Percentiles rank a stretch among this genome's conserved stretches.
These are phyloP conservation scores for Leptinotarsa undecemlineata DNA, from an alignment of 1,140 invertebrate species.

Conservation along the genomic window DNA sequence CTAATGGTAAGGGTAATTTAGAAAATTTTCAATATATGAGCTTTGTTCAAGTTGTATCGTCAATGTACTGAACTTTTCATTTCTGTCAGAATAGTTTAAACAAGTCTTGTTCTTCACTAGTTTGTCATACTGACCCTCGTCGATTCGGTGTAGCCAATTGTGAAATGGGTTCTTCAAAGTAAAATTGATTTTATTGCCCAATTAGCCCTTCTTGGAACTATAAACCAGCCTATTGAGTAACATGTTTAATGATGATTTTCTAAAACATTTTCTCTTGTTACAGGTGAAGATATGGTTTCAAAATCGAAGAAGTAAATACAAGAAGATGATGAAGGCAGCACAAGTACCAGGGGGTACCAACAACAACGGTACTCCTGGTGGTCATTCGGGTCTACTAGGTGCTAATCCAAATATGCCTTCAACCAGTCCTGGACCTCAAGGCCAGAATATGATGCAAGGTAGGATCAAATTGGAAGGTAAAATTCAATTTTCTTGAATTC, in stretches of 20 bases:
- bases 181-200: too few relatives aligned
- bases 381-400: slow-evolving; percentile 50
- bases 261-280: slow-evolving; percentile 53
- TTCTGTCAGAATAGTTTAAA: too few relatives aligned
- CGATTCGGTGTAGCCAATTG: too few relatives aligned
- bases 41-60: too few relatives aligned
- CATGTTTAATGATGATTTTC: not conserved
- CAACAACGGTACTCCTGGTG: slow-evolving; percentile 53
- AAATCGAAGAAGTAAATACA: slow-evolving; percentile 87
- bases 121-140: too few relatives aligned
- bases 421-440: slow-evolving; percentile 54
- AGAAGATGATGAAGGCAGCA: slow-evolving; percentile 86
- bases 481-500: slow-evolving; percentile 24
- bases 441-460: slow-evolving; percentile 56
- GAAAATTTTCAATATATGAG: too few relatives aligned
- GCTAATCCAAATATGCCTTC: slow-evolving; percentile 51
- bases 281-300: slow-evolving; percentile 96
- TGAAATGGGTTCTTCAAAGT: too few relatives aligned
- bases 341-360: slow-evolving; percentile 61
- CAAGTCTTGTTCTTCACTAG: too few relatives aligned
- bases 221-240: too few relatives aligned
- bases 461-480: slow-evolving; percentile 45
- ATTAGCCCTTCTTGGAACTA: too few relatives aligned
- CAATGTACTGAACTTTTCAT: too few relatives aligned
- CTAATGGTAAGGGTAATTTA: too few relatives aligned